These are phyloP conservation scores for Galerucella pusilla DNA, from an alignment of 2,888 invertebrate species.

Conservation along the genomic window DNA sequence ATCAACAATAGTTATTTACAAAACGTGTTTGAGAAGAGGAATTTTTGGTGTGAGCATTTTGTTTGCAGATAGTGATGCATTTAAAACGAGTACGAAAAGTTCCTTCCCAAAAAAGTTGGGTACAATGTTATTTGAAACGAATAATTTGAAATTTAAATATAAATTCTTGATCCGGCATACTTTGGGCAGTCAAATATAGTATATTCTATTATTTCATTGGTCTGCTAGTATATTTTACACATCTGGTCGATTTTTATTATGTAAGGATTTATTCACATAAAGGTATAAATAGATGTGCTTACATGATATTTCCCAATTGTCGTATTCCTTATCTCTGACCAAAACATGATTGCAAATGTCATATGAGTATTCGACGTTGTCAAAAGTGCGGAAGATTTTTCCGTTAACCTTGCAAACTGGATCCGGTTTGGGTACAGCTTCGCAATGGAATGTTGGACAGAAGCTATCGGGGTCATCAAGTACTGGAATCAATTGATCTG, in stretches of 20 bases:
- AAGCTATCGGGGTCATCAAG: constrained; percentile 47
- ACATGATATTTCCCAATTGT: constrained; percentile 79
- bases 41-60: too few species aligned
- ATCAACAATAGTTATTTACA: constrained; percentile 40
- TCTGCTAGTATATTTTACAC: too few species aligned
- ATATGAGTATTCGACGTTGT: constrained; percentile 80
- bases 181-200: too few species aligned
- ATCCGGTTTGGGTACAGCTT: constrained; percentile 73
- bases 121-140: too few species aligned
- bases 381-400: constrained; percentile 82
- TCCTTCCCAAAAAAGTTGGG: too few species aligned
- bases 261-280: neutral
- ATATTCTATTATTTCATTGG: too few species aligned
- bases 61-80: too few species aligned
- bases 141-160: too few species aligned
- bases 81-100: too few species aligned
- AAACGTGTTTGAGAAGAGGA: too few species aligned
- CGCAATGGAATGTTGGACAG: constrained; percentile 70
- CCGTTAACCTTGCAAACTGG: constrained; percentile 80
- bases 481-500: constrained; percentile 59
- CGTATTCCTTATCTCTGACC: constrained; percentile 74
- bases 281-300: constrained; percentile 56
- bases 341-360: constrained; percentile 85
- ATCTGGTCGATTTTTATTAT: too few species aligned
- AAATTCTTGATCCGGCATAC: too few species aligned